Percentiles rank a stretch among this genome's conserved stretches.
phyloP scores from a whole-genome alignment of 2,797 vertebrate genomes.

The Lagodon rhomboides region DNA sequence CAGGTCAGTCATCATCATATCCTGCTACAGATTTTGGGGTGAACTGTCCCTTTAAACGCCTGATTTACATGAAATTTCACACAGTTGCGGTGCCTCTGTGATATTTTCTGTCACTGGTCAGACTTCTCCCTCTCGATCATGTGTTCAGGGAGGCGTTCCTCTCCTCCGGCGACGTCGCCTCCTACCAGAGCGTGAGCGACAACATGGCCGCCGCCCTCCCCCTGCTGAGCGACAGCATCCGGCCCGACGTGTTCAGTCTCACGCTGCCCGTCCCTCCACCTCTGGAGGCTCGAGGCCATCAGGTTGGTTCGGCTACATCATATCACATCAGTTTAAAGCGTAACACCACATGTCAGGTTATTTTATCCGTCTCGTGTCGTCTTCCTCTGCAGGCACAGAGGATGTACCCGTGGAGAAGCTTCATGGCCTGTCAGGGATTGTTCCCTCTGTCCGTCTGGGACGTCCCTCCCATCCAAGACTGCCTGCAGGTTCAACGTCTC shows the following conservation, averaged over 20 bases:
- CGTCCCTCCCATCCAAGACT: constrained; percentile 80
- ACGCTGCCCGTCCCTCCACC: constrained; percentile 82
- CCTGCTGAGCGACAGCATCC: constrained; percentile 69
- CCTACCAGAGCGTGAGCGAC: constrained; percentile 82
- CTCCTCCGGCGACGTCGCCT: constrained; percentile 76
- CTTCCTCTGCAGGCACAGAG: constrained; percentile 69
- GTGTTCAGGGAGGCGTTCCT: constrained; percentile 78
- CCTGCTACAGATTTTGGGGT: neutral
- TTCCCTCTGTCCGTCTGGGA: constrained; percentile 81
- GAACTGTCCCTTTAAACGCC: neutral
- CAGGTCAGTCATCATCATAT: constrained; percentile 54
- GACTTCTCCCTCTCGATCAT: neutral
- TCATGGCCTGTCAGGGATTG: constrained; percentile 77
- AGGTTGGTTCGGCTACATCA: constrained; percentile 59
- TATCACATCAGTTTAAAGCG: neutral
- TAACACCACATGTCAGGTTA: neutral
- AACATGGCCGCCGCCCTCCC: constrained; percentile 77
- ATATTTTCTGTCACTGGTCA: neutral
- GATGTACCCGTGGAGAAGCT: constrained; percentile 87
- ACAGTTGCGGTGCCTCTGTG: neutral
- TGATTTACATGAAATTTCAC: neutral
- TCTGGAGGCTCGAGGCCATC: constrained; percentile 70
- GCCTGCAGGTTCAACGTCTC: constrained; percentile 81
- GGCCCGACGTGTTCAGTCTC: constrained; percentile 69
- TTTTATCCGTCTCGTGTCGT: neutral